These are phyloP conservation scores for Furcifer pardalis DNA, from an alignment of 2,797 vertebrate genomes.

Conservation along the genomic window DNA sequence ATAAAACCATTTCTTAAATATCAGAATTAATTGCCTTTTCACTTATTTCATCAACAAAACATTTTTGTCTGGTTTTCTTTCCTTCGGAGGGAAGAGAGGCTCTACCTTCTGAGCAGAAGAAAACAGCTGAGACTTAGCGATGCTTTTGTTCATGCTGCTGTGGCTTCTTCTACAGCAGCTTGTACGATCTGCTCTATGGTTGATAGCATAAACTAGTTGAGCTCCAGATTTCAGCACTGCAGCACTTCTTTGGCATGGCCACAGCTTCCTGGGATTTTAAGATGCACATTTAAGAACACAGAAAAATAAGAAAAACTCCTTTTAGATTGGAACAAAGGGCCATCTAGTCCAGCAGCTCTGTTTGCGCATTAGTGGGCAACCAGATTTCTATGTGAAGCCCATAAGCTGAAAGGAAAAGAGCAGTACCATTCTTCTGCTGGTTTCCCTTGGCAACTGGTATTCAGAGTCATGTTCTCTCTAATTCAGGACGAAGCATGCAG, in stretches of 20 bases:
- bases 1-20: constrained; percentile 3
- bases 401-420: too few relatives aligned
- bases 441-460: not conserved
- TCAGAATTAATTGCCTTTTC: constrained; percentile 9
- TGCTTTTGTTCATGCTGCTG: not conserved
- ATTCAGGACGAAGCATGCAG: not conserved
- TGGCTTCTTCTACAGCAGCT: not conserved
- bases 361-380: too few relatives aligned
- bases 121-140: not conserved
- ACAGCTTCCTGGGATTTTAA: not conserved
- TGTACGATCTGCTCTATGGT: not conserved
- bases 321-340: too few relatives aligned
- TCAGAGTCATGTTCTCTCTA: not conserved
- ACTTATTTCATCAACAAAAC: constrained; percentile 1
- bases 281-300: not conserved
- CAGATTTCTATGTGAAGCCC: too few relatives aligned
- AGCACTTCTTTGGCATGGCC: not conserved
- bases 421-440: not conserved
- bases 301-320: too few relatives aligned
- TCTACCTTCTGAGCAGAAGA: not conserved
- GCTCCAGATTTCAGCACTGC: not conserved
- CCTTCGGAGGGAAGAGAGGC: not conserved
- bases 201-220: too few relatives aligned
- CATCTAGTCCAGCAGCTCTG: too few relatives aligned
- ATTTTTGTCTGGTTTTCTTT: constrained; percentile 9